Evolutionary conservation across 2,113 vertebrate genomes (phyloP).

Genomic region (Zosterops borbonicus): DNA sequence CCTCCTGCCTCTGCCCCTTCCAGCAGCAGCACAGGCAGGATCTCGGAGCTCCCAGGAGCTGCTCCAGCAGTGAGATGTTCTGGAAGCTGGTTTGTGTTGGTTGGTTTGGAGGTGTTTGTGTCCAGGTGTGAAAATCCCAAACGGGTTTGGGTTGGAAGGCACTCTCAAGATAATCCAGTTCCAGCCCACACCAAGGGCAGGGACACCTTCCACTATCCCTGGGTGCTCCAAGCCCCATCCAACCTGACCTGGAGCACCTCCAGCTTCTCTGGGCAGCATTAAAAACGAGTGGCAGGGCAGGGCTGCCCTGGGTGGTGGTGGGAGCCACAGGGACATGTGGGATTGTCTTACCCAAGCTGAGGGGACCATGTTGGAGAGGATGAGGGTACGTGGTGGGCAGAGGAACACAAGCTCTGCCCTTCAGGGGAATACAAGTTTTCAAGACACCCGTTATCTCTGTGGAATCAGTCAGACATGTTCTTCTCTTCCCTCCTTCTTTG

Average conservation of each 20-base stretch:
- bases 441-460: background rate
- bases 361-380: background rate
- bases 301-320: background rate
- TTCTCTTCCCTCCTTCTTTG: background rate
- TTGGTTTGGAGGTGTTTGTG: accelerated
- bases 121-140: background rate
- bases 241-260: background rate
- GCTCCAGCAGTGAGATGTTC: background rate
- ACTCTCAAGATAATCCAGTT: background rate
- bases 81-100: background rate
- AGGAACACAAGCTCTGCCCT: background rate
- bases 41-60: background rate
- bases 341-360: background rate
- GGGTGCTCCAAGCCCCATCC: background rate
- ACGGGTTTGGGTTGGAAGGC: background rate
- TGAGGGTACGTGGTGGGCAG: background rate
- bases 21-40: background rate
- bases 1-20: background rate
- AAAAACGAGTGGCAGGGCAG: background rate
- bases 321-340: accelerated
- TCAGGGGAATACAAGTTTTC: background rate
- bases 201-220: background rate
- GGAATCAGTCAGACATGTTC: background rate
- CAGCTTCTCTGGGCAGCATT: background rate
- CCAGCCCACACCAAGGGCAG: accelerated